Evolutionary conservation across 1,140 invertebrate species (phyloP).

Genomic region (Grapholita molesta): DNA sequence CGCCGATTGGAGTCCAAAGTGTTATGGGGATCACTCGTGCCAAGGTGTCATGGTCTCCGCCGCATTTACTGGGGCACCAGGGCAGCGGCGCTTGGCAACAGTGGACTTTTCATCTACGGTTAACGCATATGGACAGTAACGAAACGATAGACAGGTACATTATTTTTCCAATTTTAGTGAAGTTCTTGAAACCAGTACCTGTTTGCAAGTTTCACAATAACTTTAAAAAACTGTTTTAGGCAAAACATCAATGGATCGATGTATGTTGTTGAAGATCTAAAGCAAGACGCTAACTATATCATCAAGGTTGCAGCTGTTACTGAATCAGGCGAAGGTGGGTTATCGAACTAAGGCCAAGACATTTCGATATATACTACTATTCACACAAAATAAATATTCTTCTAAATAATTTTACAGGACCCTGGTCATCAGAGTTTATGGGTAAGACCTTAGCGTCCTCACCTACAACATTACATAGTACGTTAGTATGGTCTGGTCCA

Average conservation of each 20-base stretch:
- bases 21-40: constrained; percentile 86
- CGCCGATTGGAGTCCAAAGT: constrained; percentile 87
- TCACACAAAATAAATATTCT: background rate
- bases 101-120: constrained; percentile 90
- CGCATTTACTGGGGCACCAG: constrained; percentile 86
- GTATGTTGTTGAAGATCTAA: constrained; percentile 82
- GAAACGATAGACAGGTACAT: constrained; percentile 55
- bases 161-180: background rate
- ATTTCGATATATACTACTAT: background rate
- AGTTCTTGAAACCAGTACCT: too few species aligned
- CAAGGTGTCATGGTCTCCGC: constrained; percentile 88
- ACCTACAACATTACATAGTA: constrained; percentile 74
- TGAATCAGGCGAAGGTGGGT: constrained; percentile 81
- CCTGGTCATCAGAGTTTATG: constrained; percentile 88
- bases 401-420: constrained; percentile 65
- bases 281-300: constrained; percentile 86
- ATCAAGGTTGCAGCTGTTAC: constrained; percentile 89
- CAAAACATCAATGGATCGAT: constrained; percentile 81
- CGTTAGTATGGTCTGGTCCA: constrained; percentile 85
- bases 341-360: background rate
- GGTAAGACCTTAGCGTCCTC: constrained; percentile 81
- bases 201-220: too few species aligned
- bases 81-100: constrained; percentile 90
- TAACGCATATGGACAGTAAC: constrained; percentile 78
- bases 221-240: constrained; percentile 43